phyloP scores from a whole-genome alignment of 2,888 invertebrate genomes.

The Julus scandinavius region DNA sequence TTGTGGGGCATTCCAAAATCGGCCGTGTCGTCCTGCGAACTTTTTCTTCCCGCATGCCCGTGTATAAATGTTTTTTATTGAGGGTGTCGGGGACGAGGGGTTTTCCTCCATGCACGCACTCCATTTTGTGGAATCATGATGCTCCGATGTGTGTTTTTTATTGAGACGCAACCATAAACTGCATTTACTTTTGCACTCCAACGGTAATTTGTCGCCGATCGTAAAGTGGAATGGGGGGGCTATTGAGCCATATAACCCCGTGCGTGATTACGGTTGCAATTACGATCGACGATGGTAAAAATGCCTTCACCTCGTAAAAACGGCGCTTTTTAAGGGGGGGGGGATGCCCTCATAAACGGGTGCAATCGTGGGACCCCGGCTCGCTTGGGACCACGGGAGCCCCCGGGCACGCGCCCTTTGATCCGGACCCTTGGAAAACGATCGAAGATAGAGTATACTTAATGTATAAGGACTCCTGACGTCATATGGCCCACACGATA shows the following conservation, averaged over 20 bases:
- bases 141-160: constrained; percentile 33
- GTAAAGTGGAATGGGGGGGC: constrained; percentile 27
- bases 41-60: too few relatives aligned
- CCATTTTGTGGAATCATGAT: constrained; percentile 2
- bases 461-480: too few relatives aligned
- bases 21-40: too few relatives aligned
- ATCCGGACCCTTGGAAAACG: not conserved
- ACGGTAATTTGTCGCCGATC: constrained; percentile 13
- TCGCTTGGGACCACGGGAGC: not conserved
- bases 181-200: constrained; percentile 21
- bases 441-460: not conserved
- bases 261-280: not conserved
- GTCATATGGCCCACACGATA: too few relatives aligned
- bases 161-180: constrained; percentile 27
- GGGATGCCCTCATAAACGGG: not conserved
- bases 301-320: constrained; percentile 25
- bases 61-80: too few relatives aligned
- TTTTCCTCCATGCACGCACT: not conserved
- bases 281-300: constrained; percentile 27
- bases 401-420: not conserved
- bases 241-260: not conserved
- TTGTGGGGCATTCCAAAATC: not conserved
- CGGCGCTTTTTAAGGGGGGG: not conserved
- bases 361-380: not conserved
- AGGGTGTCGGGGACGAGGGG: too few relatives aligned